Conservation (phyloP, 2,888 invertebrate genomes). For the Bombylius major region DNA sequence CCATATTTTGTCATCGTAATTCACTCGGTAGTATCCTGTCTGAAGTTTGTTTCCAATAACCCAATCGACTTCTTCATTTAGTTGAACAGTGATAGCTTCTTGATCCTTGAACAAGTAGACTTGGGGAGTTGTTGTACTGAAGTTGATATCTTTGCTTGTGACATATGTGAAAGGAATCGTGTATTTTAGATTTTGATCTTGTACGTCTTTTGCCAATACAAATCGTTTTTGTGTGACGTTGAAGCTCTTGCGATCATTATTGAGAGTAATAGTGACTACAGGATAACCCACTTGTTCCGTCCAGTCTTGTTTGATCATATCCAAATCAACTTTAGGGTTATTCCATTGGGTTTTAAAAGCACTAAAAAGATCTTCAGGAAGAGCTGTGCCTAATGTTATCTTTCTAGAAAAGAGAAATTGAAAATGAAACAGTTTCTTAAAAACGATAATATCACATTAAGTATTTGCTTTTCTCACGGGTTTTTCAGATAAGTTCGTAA, state of each 20-base stretch:
- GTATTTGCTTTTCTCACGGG: not conserved
- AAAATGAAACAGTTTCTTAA: no score
- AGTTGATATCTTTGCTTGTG: conserved; percentile 20
- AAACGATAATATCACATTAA: no score
- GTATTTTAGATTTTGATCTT: conserved; percentile 27
- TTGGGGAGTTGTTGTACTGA: conserved; percentile 21
- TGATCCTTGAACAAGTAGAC: not conserved
- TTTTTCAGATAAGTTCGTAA: conserved; percentile 38
- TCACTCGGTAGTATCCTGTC: conserved; percentile 46
- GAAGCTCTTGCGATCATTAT: conserved; percentile 6
- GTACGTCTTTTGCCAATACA: conserved; percentile 17
- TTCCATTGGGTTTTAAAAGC: conserved; percentile 33
- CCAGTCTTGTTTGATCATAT: conserved; percentile 43
- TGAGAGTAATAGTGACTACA: conserved; percentile 39
- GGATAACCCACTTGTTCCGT: conserved; percentile 54
- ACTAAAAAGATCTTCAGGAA: conserved; percentile 41
- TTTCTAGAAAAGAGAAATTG: not conserved
- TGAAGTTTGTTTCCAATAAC: conserved; percentile 32
- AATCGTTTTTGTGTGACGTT: conserved; percentile 23
- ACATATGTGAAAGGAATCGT: conserved; percentile 31
- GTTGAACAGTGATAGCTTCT: not conserved
- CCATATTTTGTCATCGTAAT: conserved; percentile 58
- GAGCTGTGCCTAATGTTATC: conserved; percentile 23
- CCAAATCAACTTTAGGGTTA: conserved; percentile 24
- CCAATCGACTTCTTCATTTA: conserved; percentile 24